Conservation (phyloP, 1,140 invertebrate species). For the Pararge aegeria region DNA sequence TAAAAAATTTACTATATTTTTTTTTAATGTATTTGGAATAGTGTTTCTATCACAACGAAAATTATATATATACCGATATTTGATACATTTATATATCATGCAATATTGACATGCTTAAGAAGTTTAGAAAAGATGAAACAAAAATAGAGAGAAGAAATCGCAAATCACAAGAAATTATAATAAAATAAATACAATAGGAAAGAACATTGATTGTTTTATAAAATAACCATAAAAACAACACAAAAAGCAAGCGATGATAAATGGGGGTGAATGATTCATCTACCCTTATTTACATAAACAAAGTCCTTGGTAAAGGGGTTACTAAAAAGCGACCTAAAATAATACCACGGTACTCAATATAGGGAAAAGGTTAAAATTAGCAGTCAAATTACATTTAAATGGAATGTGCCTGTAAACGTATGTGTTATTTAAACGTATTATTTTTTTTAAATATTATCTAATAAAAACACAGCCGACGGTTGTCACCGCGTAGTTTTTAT, state of each 20-base stretch:
- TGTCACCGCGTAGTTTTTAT: too few relatives aligned
- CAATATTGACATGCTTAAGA: constrained; percentile 22
- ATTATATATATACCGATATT: too few relatives aligned
- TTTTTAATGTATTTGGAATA: too few relatives aligned
- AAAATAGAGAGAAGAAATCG: constrained; percentile 18
- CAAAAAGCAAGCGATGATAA: constrained; percentile 63
- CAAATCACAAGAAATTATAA: constrained; percentile 43
- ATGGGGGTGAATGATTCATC: constrained; percentile 42
- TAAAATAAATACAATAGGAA: constrained; percentile 28
- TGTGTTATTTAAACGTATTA: too few relatives aligned
- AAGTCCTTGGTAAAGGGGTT: neutral
- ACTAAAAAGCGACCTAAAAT: too few relatives aligned
- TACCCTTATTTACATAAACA: neutral
- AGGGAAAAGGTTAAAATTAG: too few relatives aligned
- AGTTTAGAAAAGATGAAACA: constrained; percentile 7
- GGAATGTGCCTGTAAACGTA: too few relatives aligned
- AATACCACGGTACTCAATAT: too few relatives aligned
- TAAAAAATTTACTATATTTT: too few relatives aligned
- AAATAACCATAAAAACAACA: constrained; percentile 30
- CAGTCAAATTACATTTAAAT: too few relatives aligned
- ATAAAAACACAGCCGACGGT: too few relatives aligned
- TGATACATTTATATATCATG: constrained; percentile 10
- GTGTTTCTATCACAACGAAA: neutral
- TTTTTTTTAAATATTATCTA: too few relatives aligned
- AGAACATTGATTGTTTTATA: constrained; percentile 30